Evolutionary conservation across 2,888 invertebrate genomes (phyloP).

Genomic region (Drosophila merina): DNA sequence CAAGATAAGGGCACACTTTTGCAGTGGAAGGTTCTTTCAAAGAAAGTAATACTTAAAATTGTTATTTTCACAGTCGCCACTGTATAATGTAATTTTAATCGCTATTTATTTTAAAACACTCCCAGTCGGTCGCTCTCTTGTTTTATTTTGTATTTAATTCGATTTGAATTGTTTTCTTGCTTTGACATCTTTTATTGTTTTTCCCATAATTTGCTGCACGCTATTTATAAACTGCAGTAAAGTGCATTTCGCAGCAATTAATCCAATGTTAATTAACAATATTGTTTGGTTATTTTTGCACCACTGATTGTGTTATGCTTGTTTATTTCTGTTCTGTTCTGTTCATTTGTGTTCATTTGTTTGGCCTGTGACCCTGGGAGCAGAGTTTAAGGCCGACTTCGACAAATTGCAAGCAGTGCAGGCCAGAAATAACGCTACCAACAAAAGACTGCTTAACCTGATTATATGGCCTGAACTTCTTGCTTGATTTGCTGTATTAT

Average conservation of each 20-base stretch:
- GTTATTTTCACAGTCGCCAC: constrained; percentile 2
- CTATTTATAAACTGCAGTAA: constrained; percentile 48
- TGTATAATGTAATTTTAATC: constrained; percentile 14
- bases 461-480: constrained; percentile 15
- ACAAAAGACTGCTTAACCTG: constrained; percentile 20
- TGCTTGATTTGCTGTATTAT: constrained; percentile 18
- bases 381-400: constrained; percentile 34
- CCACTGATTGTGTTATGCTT: constrained; percentile 19
- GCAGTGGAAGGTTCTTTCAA: neutral
- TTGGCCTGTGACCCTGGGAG: constrained; percentile 25
- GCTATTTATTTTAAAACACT: constrained; percentile 11
- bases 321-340: neutral
- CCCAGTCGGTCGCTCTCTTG: constrained; percentile 3
- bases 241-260: constrained; percentile 36
- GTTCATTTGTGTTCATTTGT: constrained; percentile 1
- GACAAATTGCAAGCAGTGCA: constrained; percentile 19
- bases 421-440: neutral
- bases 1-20: neutral
- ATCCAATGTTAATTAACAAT: constrained; percentile 38
- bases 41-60: neutral
- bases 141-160: constrained; percentile 4
- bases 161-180: constrained; percentile 13
- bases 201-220: constrained; percentile 52
- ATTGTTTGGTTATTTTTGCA: constrained; percentile 15
- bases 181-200: constrained; percentile 43